These are phyloP conservation scores for Bellardia bayeri DNA, from an alignment of 2,888 invertebrate genomes.

Conservation along the genomic window DNA sequence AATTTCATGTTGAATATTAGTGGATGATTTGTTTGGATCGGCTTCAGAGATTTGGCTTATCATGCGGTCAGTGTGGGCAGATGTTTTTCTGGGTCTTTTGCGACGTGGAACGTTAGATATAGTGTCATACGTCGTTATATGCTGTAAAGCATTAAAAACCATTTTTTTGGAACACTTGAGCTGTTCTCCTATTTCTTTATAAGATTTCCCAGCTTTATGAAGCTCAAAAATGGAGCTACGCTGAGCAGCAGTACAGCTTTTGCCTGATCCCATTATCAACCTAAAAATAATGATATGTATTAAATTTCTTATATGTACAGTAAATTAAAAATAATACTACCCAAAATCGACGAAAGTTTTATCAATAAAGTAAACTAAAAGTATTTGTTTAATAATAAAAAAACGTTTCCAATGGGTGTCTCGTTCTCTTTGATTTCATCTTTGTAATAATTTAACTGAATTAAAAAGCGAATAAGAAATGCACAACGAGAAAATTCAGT, in stretches of 20 bases:
- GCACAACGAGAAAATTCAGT: too few relatives aligned
- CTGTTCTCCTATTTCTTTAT: neutral
- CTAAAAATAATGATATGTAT: neutral
- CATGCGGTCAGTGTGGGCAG: neutral
- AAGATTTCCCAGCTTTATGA: neutral
- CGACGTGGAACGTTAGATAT: neutral
- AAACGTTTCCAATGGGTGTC: too few relatives aligned
- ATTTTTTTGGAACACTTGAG: constrained; percentile 12
- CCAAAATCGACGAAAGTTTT: too few relatives aligned
- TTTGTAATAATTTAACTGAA: too few relatives aligned
- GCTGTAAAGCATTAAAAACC: constrained; percentile 17
- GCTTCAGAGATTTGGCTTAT: neutral
- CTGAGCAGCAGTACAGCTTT: neutral
- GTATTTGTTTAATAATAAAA: too few relatives aligned
- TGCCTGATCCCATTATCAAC: neutral
- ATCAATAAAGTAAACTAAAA: too few relatives aligned
- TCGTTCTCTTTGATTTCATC: too few relatives aligned
- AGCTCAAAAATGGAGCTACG: neutral
- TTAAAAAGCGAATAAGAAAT: too few relatives aligned
- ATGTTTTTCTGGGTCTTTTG: constrained; percentile 3
- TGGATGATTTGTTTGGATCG: neutral
- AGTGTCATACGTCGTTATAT: neutral
- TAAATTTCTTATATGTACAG: too few relatives aligned
- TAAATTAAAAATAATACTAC: too few relatives aligned
- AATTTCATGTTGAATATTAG: too few relatives aligned